A percentile compares a stretch with the other conserved stretches of the same genome.
Conservation (phyloP, 2,797 vertebrate species). For the Echiichthys vipera region DNA sequence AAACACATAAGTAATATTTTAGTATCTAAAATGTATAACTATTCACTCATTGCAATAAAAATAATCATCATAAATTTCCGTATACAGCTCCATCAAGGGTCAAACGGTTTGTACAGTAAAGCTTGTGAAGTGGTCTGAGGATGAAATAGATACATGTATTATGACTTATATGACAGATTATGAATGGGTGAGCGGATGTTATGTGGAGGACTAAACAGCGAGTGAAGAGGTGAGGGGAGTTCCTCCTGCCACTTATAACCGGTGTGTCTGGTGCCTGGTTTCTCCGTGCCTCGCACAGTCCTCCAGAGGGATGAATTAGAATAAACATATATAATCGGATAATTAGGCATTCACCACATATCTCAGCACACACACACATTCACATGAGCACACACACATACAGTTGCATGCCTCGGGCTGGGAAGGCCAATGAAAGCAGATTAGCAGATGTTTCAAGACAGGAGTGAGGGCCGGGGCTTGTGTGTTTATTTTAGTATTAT, state of each 20-base stretch:
- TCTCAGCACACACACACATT: constrained; percentile 25
- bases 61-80: constrained; percentile 26
- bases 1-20: background rate
- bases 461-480: constrained; percentile 42
- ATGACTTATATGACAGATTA: constrained; percentile 73
- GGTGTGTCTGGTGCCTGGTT: constrained; percentile 64
- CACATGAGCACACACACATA: constrained; percentile 42
- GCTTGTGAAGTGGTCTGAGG: constrained; percentile 38
- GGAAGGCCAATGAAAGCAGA: constrained; percentile 71
- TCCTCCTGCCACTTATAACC: constrained; percentile 67
- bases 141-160: constrained; percentile 71
- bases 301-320: constrained; percentile 82
- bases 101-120: constrained; percentile 23
- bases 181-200: constrained; percentile 66
- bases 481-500: constrained; percentile 65
- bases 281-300: constrained; percentile 57
- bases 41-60: constrained; percentile 27
- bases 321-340: constrained; percentile 87
- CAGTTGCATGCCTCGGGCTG: constrained; percentile 62
- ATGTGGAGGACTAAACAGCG: constrained; percentile 46
- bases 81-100: constrained; percentile 36
- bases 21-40: background rate
- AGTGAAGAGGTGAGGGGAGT: constrained; percentile 65
- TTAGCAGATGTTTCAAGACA: constrained; percentile 79
- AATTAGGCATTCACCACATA: constrained; percentile 80